Base-by-base conservation (phyloP, 2,888 invertebrate species). In the Scrobipalpa atriplicella region DNA sequence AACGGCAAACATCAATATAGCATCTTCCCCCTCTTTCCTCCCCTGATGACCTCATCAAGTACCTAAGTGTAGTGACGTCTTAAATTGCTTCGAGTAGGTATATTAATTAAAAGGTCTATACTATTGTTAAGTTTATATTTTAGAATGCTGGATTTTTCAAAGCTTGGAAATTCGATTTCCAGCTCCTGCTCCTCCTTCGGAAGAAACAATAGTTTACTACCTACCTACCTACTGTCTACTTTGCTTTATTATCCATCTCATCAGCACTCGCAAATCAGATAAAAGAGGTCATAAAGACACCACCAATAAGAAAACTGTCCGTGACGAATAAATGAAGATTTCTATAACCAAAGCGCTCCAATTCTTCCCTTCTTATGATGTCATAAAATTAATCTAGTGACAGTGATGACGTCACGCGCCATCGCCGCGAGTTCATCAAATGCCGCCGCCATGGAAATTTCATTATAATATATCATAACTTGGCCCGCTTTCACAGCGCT, bases 391-490 rank as follows among this genome's bases (percentile, higher is more conserved):
- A 58, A 58, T 58, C n/a, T 58, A 16, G 47, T 47, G 47, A 16
- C 47, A 47, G 47, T 47, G 16, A 58, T 58, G 38, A 58, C 58
- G 38, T 58, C 58, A 58, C 38, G n/a, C 36, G 2, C 21, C n/a
- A 38, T 29, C 38, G 29, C n/a, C 19, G 29, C 29, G 58, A 58
- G 58, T 58, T 58, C 58, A 58, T 58, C 58, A 29, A 38, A 58
- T 58, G 21, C 58, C 36, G 13, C 13, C 36, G 3, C 29, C 21
- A 54, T 54, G 54, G 29, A 29, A 58, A 36, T 58, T 58, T 58
- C 58, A 58, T 58, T 38, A 58, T 58, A 58, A 58, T 58, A 58
- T n/a, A 58, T 58, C 36, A 58, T 58, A 38, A 38, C n/a, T 38
- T 18, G 2, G 58, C 38, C 38, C 58, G 36, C 9, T 58, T 58